Conservation (phyloP, 1,140 invertebrate genomes). For the Pachypeltis micranthus region DNA sequence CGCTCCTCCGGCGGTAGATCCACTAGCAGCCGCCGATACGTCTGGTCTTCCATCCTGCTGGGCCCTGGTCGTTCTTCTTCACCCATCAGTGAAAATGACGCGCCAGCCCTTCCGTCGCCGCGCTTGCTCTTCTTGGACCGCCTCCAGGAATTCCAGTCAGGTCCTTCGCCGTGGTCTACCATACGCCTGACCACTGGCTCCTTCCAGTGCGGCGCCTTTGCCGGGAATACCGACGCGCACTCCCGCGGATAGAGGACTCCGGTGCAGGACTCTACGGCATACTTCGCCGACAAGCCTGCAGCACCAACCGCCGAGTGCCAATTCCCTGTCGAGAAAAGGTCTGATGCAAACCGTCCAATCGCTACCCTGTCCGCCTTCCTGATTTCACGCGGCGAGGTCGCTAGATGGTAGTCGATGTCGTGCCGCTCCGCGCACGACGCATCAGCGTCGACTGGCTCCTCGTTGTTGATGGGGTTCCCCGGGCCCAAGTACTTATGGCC, state of each 20-base stretch:
- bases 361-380: conserved; percentile 6
- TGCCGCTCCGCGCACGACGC: conserved; percentile 4
- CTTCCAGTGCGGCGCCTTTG: neutral
- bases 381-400: neutral
- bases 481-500: conserved; percentile 12
- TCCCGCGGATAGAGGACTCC: neutral
- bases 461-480: neutral
- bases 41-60: no score
- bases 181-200: no score
- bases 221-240: neutral
- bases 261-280: neutral
- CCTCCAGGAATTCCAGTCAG: no score
- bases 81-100: no score
- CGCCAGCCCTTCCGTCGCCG: no score
- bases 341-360: conserved; percentile 1
- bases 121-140: no score
- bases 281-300: neutral
- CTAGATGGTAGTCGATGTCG: conserved; percentile 7
- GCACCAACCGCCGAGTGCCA: conserved; percentile 8
- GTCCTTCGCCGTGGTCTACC: no score
- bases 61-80: no score
- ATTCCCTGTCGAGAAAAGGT: neutral
- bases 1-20: no score
- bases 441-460: conserved; percentile 5
- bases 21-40: no score